Conservation (phyloP, 2,888 invertebrate genomes). For the Nymphalis urticae region DNA sequence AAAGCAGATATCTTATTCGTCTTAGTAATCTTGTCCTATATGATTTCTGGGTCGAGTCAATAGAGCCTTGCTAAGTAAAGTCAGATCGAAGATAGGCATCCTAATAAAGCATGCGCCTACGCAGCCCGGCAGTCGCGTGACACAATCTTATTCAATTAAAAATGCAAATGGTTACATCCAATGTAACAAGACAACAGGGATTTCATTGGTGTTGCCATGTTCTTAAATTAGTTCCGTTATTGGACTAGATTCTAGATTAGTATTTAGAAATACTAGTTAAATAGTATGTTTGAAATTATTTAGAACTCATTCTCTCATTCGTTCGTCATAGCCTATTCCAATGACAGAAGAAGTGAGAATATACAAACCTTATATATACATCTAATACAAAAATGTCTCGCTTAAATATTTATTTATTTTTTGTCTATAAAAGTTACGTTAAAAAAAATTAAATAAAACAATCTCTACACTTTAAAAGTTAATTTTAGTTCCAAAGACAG, state of each 20-base stretch:
- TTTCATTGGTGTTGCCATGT: background rate
- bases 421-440: too few species aligned
- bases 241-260: background rate
- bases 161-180: constrained; percentile 43
- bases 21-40: too few species aligned
- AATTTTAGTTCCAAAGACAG: too few species aligned
- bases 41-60: background rate
- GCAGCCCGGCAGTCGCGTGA: constrained; percentile 34
- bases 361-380: too few species aligned
- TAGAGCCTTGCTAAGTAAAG: background rate
- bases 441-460: too few species aligned
- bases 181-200: constrained; percentile 8
- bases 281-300: too few species aligned
- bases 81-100: background rate
- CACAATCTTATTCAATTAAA: constrained; percentile 48
- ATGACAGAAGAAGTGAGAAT: too few species aligned
- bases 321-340: too few species aligned
- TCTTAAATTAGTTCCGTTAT: constrained; percentile 8
- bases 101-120: constrained; percentile 24
- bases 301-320: background rate
- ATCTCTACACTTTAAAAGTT: too few species aligned
- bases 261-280: background rate
- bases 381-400: too few species aligned
- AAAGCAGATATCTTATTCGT: too few species aligned
- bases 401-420: too few species aligned